These are phyloP conservation scores for Drosophila hydei DNA, from an alignment of 1,140 invertebrate genomes.

Conservation along the genomic window DNA sequence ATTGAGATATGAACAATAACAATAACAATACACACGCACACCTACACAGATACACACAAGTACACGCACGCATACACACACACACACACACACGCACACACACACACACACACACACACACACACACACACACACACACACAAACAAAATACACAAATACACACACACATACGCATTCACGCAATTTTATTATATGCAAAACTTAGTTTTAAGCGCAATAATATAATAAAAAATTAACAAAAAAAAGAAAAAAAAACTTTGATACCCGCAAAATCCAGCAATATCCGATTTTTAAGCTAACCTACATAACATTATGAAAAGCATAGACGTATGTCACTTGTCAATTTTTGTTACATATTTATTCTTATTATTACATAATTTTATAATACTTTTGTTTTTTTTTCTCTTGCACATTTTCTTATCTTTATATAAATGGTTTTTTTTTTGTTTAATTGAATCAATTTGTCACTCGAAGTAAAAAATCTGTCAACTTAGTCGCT, in stretches of 20 bases:
- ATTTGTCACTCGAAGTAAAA: slow-evolving; percentile 18
- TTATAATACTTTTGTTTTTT: slow-evolving; percentile 13
- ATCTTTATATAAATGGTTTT: slow-evolving; percentile 32
- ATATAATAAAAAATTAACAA: slow-evolving; percentile 40
- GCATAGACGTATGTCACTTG: slow-evolving; percentile 16
- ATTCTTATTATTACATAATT: slow-evolving; percentile 30
- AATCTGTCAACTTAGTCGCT: slow-evolving; percentile 61
- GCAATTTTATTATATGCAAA: slow-evolving; percentile 75
- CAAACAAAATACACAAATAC: slow-evolving; percentile 35
- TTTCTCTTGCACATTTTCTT: slow-evolving; percentile 24
- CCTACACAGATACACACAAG: slow-evolving; percentile 16
- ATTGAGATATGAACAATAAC: slow-evolving; percentile 75
- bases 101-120: slow-evolving; percentile 48
- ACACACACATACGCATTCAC: slow-evolving; percentile 49
- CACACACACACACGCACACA: slow-evolving; percentile 46
- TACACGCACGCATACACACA: too few species aligned
- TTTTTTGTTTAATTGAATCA: slow-evolving; percentile 10
- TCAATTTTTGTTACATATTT: slow-evolving; percentile 53
- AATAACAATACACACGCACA: slow-evolving; percentile 37
- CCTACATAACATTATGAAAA: slow-evolving; percentile 17
- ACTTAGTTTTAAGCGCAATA: slow-evolving; percentile 53
- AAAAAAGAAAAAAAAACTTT: slow-evolving; percentile 30
- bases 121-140: slow-evolving; percentile 13
- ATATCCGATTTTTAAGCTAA: slow-evolving; percentile 40
- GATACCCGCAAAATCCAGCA: slow-evolving; percentile 42